These are phyloP conservation scores for Morpho achilles DNA, from an alignment of 2,888 invertebrate species.

Conservation along the genomic window DNA sequence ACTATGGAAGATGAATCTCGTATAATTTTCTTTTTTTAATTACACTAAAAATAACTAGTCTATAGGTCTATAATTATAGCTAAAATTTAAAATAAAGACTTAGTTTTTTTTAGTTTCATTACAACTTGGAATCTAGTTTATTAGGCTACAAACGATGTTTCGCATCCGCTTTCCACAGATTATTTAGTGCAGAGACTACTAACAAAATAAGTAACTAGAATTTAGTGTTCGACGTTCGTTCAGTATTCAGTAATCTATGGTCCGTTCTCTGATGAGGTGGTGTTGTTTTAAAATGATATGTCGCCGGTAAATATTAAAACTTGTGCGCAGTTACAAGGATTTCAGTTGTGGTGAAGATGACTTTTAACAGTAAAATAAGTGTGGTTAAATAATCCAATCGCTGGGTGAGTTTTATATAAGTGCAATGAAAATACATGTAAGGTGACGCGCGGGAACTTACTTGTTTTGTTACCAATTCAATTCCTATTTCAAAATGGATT, in stretches of 20 bases:
- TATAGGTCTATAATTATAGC: too few relatives aligned
- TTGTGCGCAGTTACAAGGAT: conserved; percentile 11
- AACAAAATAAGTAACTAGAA: too few relatives aligned
- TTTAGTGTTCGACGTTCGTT: too few relatives aligned
- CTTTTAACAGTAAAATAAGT: neutral
- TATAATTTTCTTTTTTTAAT: too few relatives aligned
- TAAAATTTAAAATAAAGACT: too few relatives aligned
- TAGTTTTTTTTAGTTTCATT: too few relatives aligned
- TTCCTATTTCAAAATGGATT: conserved; percentile 47
- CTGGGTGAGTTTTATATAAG: conserved; percentile 9
- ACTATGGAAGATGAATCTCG: too few relatives aligned
- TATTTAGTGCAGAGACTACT: too few relatives aligned
- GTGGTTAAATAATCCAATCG: neutral
- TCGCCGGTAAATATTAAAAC: conserved; percentile 23
- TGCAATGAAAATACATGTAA: conserved; percentile 25
- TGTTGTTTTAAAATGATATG: conserved; percentile 11
- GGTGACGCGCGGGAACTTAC: conserved; percentile 23
- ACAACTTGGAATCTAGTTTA: too few relatives aligned
- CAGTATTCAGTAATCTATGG: neutral
- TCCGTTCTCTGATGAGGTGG: conserved; percentile 24
- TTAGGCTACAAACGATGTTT: too few relatives aligned
- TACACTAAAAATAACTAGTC: too few relatives aligned
- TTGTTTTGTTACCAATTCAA: conserved; percentile 13
- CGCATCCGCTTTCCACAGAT: too few relatives aligned
- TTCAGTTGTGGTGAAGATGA: conserved; percentile 6